Evolutionary conservation across 2,888 invertebrate genomes (phyloP), one percentile per base, ranked within the genome.

Genomic region (Flexamia atlantica): DNA sequence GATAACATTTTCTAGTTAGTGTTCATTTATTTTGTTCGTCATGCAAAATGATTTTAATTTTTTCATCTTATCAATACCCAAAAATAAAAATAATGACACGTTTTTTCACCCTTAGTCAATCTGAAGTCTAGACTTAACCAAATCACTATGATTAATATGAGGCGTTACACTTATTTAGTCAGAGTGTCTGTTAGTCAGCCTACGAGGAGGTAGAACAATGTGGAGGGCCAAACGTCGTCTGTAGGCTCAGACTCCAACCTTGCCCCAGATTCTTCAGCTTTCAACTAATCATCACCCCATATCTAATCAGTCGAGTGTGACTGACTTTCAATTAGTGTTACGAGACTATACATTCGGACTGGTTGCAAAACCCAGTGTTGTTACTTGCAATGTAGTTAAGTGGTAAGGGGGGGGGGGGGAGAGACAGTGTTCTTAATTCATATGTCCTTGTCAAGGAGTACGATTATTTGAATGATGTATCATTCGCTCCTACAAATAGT

Each of bases 241-340:
- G 64, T 64, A 64, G 64, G 64, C 30, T 64, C 64, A 28, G 28
- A 17, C 64, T 30, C 9, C 28, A 30, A 64, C 64, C 64, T 64
- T 64, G 64, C 64, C 64, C 64, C 64, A 17, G 28, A 64, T 64
- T 64, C 64, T 14, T 28, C 7, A 30, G 30, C 64, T 64, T 30
- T 64, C 64, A 0, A 28, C 30, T 30, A 64, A 64, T 64, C 64
- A 64, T 64, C 64, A 64, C 28, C 5, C 64, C 64, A 64, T 64
- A 28, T 64, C 64, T 64, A 64, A 64, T 64, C 64, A 64, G 9
- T 30, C 30, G 64, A 64, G 30, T 64, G 28, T 28, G 64, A 9
- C 64, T 64, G 14, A 4, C 64, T 28, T 64, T 64, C 64, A 64
- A 64, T 64, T 64, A 64, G 64, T 28, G 28, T 64, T 28, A n/a